These are phyloP conservation scores for Cossypha heuglini DNA, from an alignment of 2,797 vertebrate genomes.

Conservation along the genomic window DNA sequence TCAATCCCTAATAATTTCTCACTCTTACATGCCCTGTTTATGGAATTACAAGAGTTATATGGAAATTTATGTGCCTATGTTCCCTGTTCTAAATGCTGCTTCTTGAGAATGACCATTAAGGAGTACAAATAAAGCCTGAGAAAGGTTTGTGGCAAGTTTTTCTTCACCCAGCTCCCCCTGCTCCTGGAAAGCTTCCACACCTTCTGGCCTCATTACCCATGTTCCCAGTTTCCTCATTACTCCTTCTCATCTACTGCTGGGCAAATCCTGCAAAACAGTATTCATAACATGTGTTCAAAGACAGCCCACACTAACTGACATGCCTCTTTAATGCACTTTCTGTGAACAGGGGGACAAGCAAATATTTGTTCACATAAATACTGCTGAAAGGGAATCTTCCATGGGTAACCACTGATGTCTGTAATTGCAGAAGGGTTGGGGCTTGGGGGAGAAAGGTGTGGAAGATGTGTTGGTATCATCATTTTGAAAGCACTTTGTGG, in stretches of 20 bases:
- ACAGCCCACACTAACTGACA: slow-evolving; percentile 53
- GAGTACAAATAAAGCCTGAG: not conserved
- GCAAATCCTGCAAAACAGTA: slow-evolving; percentile 46
- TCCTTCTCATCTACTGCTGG: slow-evolving; percentile 47
- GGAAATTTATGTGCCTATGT: not conserved
- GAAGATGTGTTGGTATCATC: not conserved
- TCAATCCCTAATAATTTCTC: not conserved
- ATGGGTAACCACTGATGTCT: not conserved
- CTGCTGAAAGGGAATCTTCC: slow-evolving; percentile 24
- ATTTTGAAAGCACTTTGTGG: not conserved
- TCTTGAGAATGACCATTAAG: not conserved
- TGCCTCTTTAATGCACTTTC: slow-evolving; percentile 31
- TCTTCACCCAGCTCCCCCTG: not conserved
- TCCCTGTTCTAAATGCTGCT: not conserved
- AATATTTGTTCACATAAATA: slow-evolving; percentile 50
- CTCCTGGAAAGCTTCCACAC: slow-evolving; percentile 50
- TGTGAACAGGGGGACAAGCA: slow-evolving; percentile 37
- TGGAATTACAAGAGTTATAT: not conserved
- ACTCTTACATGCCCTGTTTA: not conserved
- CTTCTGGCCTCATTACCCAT: slow-evolving; percentile 47
- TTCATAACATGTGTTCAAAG: slow-evolving; percentile 64
- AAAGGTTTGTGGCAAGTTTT: not conserved
- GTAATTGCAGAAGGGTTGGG: not conserved
- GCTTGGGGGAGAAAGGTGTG: not conserved
- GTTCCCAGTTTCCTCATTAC: slow-evolving; percentile 62